Conservation (phyloP, 2,113 vertebrate species). For the Hippocampus zosterae region DNA sequence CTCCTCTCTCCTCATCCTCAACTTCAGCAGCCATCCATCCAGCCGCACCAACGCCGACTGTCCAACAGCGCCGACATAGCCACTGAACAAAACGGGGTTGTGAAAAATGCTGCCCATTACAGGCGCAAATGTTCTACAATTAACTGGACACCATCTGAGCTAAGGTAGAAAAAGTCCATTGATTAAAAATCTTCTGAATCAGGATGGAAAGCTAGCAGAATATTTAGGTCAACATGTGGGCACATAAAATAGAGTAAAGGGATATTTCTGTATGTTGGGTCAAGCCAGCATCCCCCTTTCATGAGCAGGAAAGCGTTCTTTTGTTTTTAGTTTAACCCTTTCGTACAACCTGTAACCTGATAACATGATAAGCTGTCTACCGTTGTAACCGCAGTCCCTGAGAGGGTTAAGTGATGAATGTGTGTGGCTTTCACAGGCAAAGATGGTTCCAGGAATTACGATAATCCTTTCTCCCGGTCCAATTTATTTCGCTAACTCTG, state of each 20-base stretch:
- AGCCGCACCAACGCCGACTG: too few relatives aligned
- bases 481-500: slow-evolving; percentile 82
- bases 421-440: slow-evolving; percentile 65
- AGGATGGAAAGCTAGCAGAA: not conserved
- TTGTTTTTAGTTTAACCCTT: not conserved
- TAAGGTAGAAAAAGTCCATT: not conserved
- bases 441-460: slow-evolving; percentile 78
- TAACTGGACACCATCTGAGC: not conserved
- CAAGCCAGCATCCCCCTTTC: not conserved
- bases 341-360: too few relatives aligned
- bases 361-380: too few relatives aligned
- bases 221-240: not conserved
- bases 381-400: not conserved
- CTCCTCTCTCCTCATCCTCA: too few relatives aligned
- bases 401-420: not conserved
- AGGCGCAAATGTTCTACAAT: not conserved
- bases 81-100: too few relatives aligned
- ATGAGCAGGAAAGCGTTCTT: not conserved
- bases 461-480: slow-evolving; percentile 80
- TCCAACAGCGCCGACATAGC: too few relatives aligned
- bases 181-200: not conserved
- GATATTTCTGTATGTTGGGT: not conserved
- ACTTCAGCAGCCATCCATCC: too few relatives aligned
- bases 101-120: too few relatives aligned
- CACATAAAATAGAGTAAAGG: not conserved